Conservation (phyloP, 2,797 vertebrate species). For the Botia almorhae region DNA sequence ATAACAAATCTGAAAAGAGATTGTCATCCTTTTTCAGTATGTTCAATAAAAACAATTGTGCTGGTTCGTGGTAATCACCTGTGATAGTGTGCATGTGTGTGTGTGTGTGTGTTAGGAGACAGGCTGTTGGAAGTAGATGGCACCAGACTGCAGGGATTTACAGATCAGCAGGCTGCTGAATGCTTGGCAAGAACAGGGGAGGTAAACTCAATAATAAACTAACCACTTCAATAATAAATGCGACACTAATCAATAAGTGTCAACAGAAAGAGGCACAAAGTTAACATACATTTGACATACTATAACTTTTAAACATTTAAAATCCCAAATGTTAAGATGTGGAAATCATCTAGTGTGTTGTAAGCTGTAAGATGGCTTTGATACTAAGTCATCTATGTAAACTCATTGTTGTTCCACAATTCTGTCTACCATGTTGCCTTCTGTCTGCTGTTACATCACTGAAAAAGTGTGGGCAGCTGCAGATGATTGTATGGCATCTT, state of each 20-base stretch:
- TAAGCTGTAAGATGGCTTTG: no score
- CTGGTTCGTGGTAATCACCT: not conserved
- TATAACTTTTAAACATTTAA: no score
- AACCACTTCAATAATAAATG: not conserved
- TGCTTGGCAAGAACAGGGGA: conserved; percentile 82
- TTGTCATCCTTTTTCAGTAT: not conserved
- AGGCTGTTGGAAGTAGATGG: conserved; percentile 83
- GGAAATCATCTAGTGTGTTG: no score
- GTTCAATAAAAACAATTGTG: not conserved
- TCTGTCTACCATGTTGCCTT: no score
- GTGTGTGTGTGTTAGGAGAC: conserved; percentile 75
- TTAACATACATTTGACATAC: no score
- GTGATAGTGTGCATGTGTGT: not conserved
- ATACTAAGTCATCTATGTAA: no score
- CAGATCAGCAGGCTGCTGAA: conserved; percentile 86
- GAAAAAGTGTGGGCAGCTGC: no score
- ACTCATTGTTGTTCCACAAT: no score
- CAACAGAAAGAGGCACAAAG: not conserved
- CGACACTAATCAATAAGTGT: not conserved
- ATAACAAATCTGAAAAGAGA: not conserved
- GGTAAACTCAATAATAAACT: conserved; percentile 66
- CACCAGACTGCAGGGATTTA: conserved; percentile 78
- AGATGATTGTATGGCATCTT: no score
- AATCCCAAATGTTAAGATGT: no score
- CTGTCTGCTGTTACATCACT: no score